Evolutionary conservation across 2,888 invertebrate genomes (phyloP), one percentile per base, ranked within the genome.

Genomic region (Tetranychus truncatus): DNA sequence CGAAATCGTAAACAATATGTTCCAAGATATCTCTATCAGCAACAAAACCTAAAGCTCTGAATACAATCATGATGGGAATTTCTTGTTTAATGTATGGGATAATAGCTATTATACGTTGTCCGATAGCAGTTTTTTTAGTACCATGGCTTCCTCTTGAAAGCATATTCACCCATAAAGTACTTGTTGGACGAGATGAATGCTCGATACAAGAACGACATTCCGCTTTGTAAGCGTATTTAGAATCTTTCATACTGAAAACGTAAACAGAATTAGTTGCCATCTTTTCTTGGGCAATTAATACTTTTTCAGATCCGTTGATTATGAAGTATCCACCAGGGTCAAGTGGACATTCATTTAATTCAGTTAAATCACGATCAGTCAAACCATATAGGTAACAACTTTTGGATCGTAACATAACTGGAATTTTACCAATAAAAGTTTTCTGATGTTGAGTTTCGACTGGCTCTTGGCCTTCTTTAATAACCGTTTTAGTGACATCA

Each of bases 221-320:
- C 76, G 96, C 91, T 86, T 97, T 99, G 82, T 89, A 99, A 0
- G 97, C 96, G 85, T 92, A 99, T 84, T 99, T 99, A 44, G 95
- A 94, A 84, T 99, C 99, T 84, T 99, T 99, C 93, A 99, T 95
- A 80, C 93, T 91, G 82, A 99, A 99, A 18, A 99, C 99, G 84
- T 99, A 99, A 1, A 99, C 99, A 72, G 99, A 99, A 82, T 99
- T 99, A 8, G 97, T 97, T 7, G 99, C 99, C 99, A 99, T 99
- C 85, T 99, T 99, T 83, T 99, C 99, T 83, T 99, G 99, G 0
- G 99, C 99, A 82, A 99, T 99, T 55, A 99, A 85, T 80, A 86
- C 91, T 84, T 96, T 96, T 84, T 99, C 99, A 8, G 97, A 97
- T 1, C 99, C 99, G 82, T 99, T 99, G 78, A 99, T 99, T 79